A percentile compares a stretch with the other conserved stretches of the same genome.
Conservation (phyloP, 2,888 invertebrate genomes). For the Caradrina clavipalpis region DNA sequence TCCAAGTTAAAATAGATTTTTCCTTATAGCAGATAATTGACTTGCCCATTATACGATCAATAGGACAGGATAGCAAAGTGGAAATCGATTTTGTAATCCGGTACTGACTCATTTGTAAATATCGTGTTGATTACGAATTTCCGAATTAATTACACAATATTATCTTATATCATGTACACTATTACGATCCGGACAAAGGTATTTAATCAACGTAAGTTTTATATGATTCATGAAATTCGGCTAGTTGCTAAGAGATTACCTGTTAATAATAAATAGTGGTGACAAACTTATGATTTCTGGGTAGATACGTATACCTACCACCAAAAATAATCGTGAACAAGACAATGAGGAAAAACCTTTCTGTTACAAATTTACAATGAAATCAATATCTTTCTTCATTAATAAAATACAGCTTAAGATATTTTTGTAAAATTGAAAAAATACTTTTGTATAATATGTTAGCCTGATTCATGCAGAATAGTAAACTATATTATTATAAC, state of each 20-base stretch:
- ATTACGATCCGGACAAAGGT: slow-evolving; percentile 9
- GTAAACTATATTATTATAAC: too few relatives aligned
- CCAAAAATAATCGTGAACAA: slow-evolving; percentile 18
- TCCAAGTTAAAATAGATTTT: too few relatives aligned
- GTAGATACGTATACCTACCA: slow-evolving; percentile 2
- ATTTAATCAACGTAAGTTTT: slow-evolving; percentile 12
- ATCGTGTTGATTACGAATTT: slow-evolving; percentile 11
- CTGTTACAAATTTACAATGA: slow-evolving; percentile 16
- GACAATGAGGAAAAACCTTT: slow-evolving; percentile 29
- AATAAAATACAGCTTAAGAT: too few relatives aligned
- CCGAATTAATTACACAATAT: slow-evolving; percentile 29
- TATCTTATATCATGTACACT: slow-evolving; percentile 16
- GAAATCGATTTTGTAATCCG: background rate
- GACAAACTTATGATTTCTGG: slow-evolving; percentile 13
- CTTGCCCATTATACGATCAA: background rate
- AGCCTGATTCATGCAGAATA: too few relatives aligned
- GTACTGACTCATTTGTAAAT: slow-evolving; percentile 3
- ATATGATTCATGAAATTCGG: slow-evolving; percentile 13
- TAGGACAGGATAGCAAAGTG: background rate
- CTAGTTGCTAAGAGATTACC: slow-evolving; percentile 10
- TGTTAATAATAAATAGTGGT: background rate
- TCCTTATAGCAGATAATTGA: background rate
- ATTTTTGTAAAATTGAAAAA: too few relatives aligned
- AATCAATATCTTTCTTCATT: slow-evolving; percentile 2
- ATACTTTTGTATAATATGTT: too few relatives aligned